Conservation (phyloP, 2,113 vertebrate species). For the Osmerus eperlanus region DNA sequence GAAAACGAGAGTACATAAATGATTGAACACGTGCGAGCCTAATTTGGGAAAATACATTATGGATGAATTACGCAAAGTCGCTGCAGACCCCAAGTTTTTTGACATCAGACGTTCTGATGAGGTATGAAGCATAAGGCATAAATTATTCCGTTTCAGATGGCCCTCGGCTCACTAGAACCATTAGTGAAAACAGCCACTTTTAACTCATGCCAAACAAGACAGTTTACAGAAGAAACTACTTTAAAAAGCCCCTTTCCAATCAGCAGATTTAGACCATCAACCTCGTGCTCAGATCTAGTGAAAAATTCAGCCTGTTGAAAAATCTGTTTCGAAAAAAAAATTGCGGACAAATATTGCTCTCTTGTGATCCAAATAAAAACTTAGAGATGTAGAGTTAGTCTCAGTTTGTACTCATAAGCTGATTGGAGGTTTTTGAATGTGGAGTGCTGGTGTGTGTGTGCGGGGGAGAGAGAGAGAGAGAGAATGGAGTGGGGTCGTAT, state of each 20-base stretch:
- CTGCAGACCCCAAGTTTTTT: background rate
- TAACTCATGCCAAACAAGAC: background rate
- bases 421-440: background rate
- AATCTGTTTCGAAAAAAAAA: too few relatives aligned
- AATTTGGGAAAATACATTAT: slow-evolving; percentile 60
- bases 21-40: slow-evolving; percentile 61
- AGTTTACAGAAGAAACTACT: background rate
- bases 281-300: background rate
- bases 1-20: slow-evolving; percentile 61
- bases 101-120: background rate
- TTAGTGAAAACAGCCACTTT: background rate
- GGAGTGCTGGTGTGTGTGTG: background rate
- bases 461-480: background rate
- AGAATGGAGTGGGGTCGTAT: background rate
- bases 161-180: background rate
- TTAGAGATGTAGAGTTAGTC: background rate
- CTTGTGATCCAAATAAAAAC: background rate
- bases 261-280: background rate
- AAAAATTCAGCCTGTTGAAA: background rate
- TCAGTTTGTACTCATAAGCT: background rate
- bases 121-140: slow-evolving; percentile 16
- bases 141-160: slow-evolving; percentile 31
- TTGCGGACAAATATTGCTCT: too few relatives aligned
- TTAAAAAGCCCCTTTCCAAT: background rate
- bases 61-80: slow-evolving; percentile 54